Evolutionary conservation across 2,888 invertebrate genomes (phyloP).

Genomic region (Philonicus albiceps): DNA sequence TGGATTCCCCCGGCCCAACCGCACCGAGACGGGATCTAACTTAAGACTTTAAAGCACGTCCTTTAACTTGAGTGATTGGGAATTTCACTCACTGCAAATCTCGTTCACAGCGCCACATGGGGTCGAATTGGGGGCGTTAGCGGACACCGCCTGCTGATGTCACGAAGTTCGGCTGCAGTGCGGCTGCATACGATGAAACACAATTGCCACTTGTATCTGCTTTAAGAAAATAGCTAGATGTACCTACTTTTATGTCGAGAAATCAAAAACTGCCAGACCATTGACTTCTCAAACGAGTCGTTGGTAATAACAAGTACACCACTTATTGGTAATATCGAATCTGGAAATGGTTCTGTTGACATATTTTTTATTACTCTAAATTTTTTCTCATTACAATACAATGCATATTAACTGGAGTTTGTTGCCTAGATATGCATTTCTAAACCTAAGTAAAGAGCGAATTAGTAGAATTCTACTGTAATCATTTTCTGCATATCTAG

Average conservation of each 20-base stretch:
- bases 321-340: too few relatives aligned
- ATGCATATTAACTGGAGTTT: too few relatives aligned
- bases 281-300: neutral
- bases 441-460: too few relatives aligned
- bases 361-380: too few relatives aligned
- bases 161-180: neutral
- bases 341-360: too few relatives aligned
- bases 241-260: neutral
- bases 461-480: too few relatives aligned
- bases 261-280: neutral
- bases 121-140: neutral
- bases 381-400: too few relatives aligned
- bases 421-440: too few relatives aligned
- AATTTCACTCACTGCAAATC: conserved; percentile 18
- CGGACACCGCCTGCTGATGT: neutral
- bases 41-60: conserved; percentile 40
- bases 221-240: neutral
- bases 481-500: too few relatives aligned
- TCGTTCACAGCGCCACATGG: neutral
- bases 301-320: neutral
- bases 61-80: conserved; percentile 37
- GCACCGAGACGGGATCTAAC: neutral
- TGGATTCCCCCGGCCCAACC: conserved; percentile 8
- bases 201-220: neutral
- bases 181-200: neutral